Evolutionary conservation across 2,113 vertebrate species (phyloP), one percentile per base, ranked within the genome.

Genomic region (Sebastes fasciatus): DNA sequence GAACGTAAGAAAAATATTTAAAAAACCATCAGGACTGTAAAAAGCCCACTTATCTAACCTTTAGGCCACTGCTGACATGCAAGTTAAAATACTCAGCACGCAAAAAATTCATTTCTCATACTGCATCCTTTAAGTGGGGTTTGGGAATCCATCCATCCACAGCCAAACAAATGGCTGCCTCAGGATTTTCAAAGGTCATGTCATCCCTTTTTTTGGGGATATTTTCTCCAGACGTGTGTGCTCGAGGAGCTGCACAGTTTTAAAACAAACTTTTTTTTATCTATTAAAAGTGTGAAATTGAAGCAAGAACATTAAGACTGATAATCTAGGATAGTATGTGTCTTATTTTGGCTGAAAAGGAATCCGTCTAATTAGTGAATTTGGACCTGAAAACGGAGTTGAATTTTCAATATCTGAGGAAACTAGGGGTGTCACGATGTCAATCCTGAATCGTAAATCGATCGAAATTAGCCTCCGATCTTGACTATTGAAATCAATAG

Each of bases 371-470:
- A 72, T 79, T 67, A 55, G 46, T 69, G 17, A 67, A 67, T 63
- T 72, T 67, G 19, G 46, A 83, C 49, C 43, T 52, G 49, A 52
- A 52, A 74, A 71, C 52, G 4, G 4, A 17, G 40, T 12, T 72
- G 73, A 77, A 64, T 21, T 80, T 80, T 51, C 5, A 9, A 11
- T 80, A 46, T 77, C 16, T 60, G 16, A 64, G 10, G 62, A n/a
- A 72, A 16, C 60, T 34, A 34, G 34, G 34, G 34, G 34, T 34
- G 34, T 34, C 34, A 34, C 34, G 34, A 34, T 34, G 0, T 34
- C 34, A 34, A 34, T 34, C 34, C 34, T 34, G 0, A 34, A 34
- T 34, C 34, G 34, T 34, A 4, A 4, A 34, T 34, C 34, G 3
- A 34, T 34, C 3, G 4, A 34, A 34, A 34, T 4, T 34, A 34